A percentile compares a stretch with the other conserved stretches of the same genome.
Conservation (phyloP, 2,113 vertebrate species). For the Cathartes aura region DNA sequence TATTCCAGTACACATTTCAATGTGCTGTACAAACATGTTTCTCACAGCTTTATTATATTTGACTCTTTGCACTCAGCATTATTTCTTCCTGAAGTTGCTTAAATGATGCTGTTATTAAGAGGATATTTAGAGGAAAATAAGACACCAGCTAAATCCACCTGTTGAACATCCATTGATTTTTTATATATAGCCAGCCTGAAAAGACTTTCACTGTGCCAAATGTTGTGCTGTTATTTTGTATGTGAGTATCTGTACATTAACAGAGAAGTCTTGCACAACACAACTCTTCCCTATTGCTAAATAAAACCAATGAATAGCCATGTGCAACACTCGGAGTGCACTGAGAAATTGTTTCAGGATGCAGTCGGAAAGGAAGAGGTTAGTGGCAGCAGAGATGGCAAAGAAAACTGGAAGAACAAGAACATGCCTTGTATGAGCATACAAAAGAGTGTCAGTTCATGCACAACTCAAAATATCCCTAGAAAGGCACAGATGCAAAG, state of each 20-base stretch:
- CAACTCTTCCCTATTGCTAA: not conserved
- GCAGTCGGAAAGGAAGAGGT: not conserved
- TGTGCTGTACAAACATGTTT: not conserved
- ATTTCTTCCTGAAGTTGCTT: not conserved
- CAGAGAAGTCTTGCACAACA: not conserved
- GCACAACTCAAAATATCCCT: not conserved
- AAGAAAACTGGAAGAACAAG: not conserved
- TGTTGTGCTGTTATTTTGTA: not conserved
- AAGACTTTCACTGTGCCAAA: not conserved
- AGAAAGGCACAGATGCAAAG: constrained; percentile 27
- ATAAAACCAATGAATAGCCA: not conserved
- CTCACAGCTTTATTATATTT: constrained; percentile 7
- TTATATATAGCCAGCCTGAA: not conserved
- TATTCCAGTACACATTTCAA: not conserved
- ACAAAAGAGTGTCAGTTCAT: not conserved
- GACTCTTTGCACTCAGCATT: not conserved
- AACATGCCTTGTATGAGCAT: not conserved
- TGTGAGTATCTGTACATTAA: not conserved
- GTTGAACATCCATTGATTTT: not conserved
- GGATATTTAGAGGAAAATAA: not conserved
- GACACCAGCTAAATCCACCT: not conserved
- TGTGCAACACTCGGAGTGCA: fast-evolving
- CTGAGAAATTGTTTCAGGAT: not conserved
- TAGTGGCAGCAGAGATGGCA: not conserved
- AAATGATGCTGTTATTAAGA: not conserved